Evolutionary conservation across 2,113 vertebrate species (phyloP), one percentile per base, ranked within the genome.

Genomic region (Tragelaphus buxtoni): DNA sequence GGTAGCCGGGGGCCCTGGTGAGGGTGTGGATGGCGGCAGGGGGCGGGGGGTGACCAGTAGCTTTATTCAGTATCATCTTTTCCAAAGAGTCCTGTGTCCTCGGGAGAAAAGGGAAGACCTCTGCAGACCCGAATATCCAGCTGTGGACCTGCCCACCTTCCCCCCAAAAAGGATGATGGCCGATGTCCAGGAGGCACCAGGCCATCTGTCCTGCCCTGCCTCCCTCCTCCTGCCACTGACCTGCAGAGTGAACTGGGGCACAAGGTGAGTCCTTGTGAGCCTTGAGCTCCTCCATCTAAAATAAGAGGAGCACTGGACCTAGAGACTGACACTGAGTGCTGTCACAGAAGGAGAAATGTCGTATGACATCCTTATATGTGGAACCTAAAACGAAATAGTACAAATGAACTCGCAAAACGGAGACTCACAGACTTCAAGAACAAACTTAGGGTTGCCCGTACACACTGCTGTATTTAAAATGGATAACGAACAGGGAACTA

Each of bases 171-270:
- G n/a, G 63, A 39, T 28, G 13, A 84, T 0, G 22, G 51, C 5
- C 0, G 0, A 13, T 0, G 0, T 18, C 7, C 35, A 61, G 35
- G 76, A 45, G 45, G 9, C 3, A 24, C 3, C 1, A 0, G 11
- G 14, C 49, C 35, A 14, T 28, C 12, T 2, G 60, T 9, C 12
- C 14, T 35, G 26, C 22, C 76, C 76, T 35, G 61, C 28, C n/a
- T 5, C n/a, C 35, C 7, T 76, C 28, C 26, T 77, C 82, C 30
- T 11, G 26, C 17, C 14, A n/a, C 26, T 5, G 2, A 6, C 81
- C 13, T 9, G 63, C 7, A 30, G 49, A n/a, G 24, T 0, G 56
- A 26, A 14, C 74, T 16, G 16, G 53, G 45, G 58, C 47, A 58
- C 45, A 28, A 8, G 0, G 9, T 2, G 20, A 10, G 17, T 28